Conservation (phyloP, 2,888 invertebrate genomes). For the Pristionchus fissidentatus region DNA sequence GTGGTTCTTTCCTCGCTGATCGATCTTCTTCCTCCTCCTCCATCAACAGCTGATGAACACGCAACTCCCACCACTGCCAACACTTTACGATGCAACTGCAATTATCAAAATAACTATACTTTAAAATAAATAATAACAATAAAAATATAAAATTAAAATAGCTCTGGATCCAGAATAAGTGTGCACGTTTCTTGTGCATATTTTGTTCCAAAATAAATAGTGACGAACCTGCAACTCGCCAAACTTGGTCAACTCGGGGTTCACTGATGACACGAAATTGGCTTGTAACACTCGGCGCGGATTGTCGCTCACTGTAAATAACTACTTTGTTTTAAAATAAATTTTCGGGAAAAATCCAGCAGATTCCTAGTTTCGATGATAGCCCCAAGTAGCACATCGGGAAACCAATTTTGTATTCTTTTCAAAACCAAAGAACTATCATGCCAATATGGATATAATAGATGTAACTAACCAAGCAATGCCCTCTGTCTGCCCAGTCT, state of each 20-base stretch:
- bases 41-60: conserved; percentile 50
- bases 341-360: too few relatives aligned
- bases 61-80: conserved; percentile 71
- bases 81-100: conserved; percentile 67
- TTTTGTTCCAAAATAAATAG: too few relatives aligned
- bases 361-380: too few relatives aligned
- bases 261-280: conserved; percentile 64
- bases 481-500: conserved; percentile 60
- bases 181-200: too few relatives aligned
- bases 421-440: too few relatives aligned
- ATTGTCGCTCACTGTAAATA: conserved; percentile 66
- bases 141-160: too few relatives aligned
- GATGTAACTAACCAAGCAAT: conserved; percentile 51
- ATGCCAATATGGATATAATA: neutral
- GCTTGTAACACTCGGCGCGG: conserved; percentile 67
- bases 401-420: too few relatives aligned
- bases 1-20: neutral
- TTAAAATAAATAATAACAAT: neutral
- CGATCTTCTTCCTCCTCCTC: conserved; percentile 18
- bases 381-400: too few relatives aligned
- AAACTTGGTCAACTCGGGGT: conserved; percentile 62
- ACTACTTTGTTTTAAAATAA: neutral
- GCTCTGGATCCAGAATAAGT: too few relatives aligned
- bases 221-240: conserved; percentile 72
- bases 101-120: neutral